Conservation (phyloP, 2,888 invertebrate species). For the Leucoma salicis region DNA sequence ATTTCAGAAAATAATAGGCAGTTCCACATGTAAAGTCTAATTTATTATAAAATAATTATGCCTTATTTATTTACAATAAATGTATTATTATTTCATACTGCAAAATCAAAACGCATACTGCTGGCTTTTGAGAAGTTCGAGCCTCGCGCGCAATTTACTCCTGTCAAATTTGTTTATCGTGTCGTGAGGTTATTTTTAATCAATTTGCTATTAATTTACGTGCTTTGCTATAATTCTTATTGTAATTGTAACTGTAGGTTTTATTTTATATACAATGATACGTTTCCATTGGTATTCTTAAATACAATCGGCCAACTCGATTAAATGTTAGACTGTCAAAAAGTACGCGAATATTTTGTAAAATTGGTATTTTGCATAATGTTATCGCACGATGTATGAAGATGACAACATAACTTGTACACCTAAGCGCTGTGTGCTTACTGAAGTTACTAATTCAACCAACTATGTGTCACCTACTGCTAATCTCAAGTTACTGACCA, state of each 20-base stretch:
- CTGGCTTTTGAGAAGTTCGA: too few relatives aligned
- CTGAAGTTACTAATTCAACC: conserved; percentile 79
- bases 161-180: conserved; percentile 75
- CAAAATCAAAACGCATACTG: too few relatives aligned
- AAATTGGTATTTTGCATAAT: conserved; percentile 67
- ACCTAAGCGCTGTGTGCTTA: conserved; percentile 78
- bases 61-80: too few relatives aligned
- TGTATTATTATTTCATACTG: too few relatives aligned
- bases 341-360: conserved; percentile 74
- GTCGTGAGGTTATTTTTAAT: conserved; percentile 55
- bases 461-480: conserved; percentile 84
- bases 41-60: too few relatives aligned
- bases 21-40: too few relatives aligned
- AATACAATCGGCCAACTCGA: conserved; percentile 58
- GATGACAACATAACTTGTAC: conserved; percentile 77
- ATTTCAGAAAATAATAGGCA: too few relatives aligned
- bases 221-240: conserved; percentile 9
- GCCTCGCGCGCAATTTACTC: conserved; percentile 68
- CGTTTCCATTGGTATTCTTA: conserved; percentile 19
- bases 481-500: conserved; percentile 85
- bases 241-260: conserved; percentile 11
- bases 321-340: conserved; percentile 61
- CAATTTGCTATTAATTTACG: conserved; percentile 10
- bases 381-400: conserved; percentile 78
- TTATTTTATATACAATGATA: conserved; percentile 10